These are phyloP conservation scores for Sesia bembeciformis DNA, from an alignment of 2,888 invertebrate genomes.

Conservation along the genomic window DNA sequence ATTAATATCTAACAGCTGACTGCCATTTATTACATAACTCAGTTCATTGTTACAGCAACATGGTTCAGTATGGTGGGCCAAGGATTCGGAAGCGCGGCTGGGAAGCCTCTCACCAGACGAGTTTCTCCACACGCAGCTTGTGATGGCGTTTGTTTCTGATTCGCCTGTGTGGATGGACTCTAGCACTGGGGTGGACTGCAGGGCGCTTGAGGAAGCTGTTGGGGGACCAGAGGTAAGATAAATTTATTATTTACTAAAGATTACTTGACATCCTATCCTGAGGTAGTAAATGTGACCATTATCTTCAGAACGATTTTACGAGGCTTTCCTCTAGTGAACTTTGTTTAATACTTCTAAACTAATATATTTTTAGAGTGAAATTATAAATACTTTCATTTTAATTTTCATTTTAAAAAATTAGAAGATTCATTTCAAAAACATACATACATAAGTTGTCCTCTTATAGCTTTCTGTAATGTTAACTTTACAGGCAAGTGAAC, in stretches of 20 bases:
- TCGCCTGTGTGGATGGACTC: slow-evolving; percentile 99
- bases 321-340: too few species aligned
- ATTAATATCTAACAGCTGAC: too few species aligned
- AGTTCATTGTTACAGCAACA: slow-evolving; percentile 83
- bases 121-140: slow-evolving; percentile 89
- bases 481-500: neutral
- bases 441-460: too few species aligned
- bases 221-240: slow-evolving; percentile 82
- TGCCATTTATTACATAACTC: too few species aligned
- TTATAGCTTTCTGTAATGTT: neutral
- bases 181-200: slow-evolving; percentile 83
- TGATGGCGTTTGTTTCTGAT: slow-evolving; percentile 84
- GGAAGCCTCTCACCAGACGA: slow-evolving; percentile 79
- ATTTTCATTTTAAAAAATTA: too few species aligned
- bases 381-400: too few species aligned
- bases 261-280: too few species aligned
- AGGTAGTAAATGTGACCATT: too few species aligned
- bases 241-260: neutral
- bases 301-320: too few species aligned
- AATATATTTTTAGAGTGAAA: too few species aligned
- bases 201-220: slow-evolving; percentile 84
- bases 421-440: too few species aligned
- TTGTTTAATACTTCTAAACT: too few species aligned
- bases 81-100: slow-evolving; percentile 79
- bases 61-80: slow-evolving; percentile 96